Evolutionary conservation across 2,888 invertebrate species (phyloP).

Genomic region (Hesperia comma): DNA sequence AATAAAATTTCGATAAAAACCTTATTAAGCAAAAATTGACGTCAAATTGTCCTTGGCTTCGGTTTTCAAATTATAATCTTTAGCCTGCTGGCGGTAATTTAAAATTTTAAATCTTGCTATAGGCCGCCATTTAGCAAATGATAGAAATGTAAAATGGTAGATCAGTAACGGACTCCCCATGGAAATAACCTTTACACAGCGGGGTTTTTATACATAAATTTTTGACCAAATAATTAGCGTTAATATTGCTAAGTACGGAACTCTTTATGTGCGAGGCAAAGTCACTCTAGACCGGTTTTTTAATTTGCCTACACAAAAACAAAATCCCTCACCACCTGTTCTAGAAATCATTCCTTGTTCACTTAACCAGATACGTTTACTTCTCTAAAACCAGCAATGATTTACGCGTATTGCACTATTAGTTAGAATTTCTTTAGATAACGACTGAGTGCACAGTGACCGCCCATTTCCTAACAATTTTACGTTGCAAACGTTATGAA

Average conservation of each 20-base stretch:
- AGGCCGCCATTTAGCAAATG: too few relatives aligned
- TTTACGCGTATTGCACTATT: constrained; percentile 15
- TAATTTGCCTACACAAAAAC: constrained; percentile 17
- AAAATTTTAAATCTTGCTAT: too few relatives aligned
- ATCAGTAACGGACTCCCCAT: too few relatives aligned
- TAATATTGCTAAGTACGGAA: not conserved
- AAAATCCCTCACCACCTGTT: not conserved
- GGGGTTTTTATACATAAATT: too few relatives aligned
- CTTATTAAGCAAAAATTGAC: too few relatives aligned
- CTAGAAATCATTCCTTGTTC: constrained; percentile 17
- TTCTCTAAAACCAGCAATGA: constrained; percentile 16
- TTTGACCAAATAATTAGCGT: too few relatives aligned
- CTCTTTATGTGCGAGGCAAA: not conserved
- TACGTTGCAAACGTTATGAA: not conserved
- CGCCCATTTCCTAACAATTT: constrained; percentile 7
- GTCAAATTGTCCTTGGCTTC: too few relatives aligned
- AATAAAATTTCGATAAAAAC: too few relatives aligned
- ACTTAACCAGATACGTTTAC: constrained; percentile 7
- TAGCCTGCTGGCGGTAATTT: too few relatives aligned
- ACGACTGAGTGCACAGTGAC: constrained; percentile 12
- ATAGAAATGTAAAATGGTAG: too few relatives aligned
- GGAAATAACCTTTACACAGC: too few relatives aligned
- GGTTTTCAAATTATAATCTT: too few relatives aligned
- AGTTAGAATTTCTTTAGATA: constrained; percentile 14
- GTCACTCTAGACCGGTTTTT: not conserved